phyloP scores from a whole-genome alignment of 2,797 vertebrate genomes.

The Melanotaenia parkinsoni region DNA sequence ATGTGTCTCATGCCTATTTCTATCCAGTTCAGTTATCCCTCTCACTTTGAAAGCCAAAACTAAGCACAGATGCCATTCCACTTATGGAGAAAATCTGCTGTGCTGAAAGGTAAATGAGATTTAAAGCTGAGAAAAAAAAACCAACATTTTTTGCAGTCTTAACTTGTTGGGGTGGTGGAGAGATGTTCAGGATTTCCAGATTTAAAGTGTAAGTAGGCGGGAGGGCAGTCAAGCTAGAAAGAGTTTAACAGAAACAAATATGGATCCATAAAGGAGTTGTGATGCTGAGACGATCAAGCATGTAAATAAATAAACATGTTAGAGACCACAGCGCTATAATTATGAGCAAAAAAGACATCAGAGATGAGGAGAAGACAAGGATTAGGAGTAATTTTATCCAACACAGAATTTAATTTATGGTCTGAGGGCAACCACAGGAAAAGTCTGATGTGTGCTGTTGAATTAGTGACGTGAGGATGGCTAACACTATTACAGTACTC shows the following conservation, averaged over 20 bases:
- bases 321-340: neutral
- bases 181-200: neutral
- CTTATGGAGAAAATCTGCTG: slow-evolving; percentile 16
- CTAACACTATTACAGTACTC: neutral
- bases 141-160: slow-evolving; percentile 47
- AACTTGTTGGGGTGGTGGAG: neutral
- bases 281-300: neutral
- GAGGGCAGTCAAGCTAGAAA: neutral
- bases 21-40: slow-evolving; percentile 19
- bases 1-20: slow-evolving; percentile 51
- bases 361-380: neutral
- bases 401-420: neutral
- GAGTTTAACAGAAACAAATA: neutral
- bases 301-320: neutral
- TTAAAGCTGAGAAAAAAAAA: slow-evolving; percentile 9
- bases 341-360: neutral
- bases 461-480: neutral
- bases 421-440: neutral
- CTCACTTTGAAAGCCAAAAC: slow-evolving; percentile 37
- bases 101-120: slow-evolving; percentile 52
- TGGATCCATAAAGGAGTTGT: neutral
- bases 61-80: slow-evolving; percentile 43
- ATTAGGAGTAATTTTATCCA: neutral
- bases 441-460: neutral
- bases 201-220: neutral